Conservation (phyloP, 2,888 invertebrate genomes). For the Drosophila planitibia region DNA sequence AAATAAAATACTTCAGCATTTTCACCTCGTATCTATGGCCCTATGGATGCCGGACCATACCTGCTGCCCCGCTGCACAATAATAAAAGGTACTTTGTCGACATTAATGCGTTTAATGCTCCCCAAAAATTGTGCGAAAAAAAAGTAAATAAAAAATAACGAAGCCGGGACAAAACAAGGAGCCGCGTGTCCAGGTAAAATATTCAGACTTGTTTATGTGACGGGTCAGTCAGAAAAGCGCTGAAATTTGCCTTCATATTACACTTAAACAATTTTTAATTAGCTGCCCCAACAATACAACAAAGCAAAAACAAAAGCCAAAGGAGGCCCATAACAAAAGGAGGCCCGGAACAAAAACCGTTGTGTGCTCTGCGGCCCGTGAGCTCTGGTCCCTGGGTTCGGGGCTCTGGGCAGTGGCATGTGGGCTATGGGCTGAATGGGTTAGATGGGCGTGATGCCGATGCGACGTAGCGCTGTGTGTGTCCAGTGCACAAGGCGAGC, state of each 20-base stretch:
- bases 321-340: conserved; percentile 46
- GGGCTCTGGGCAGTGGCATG: conserved; percentile 7
- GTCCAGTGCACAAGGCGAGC: conserved; percentile 49
- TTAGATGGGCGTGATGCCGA: conserved; percentile 3
- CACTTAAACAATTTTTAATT: conserved; percentile 75
- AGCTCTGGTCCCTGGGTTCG: conserved; percentile 9
- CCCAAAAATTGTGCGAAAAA: conserved; percentile 40
- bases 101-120: conserved; percentile 68
- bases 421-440: neutral
- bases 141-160: neutral
- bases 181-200: conserved; percentile 42
- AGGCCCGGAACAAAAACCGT: conserved; percentile 38
- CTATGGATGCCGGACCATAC: conserved; percentile 7
- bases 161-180: conserved; percentile 12
- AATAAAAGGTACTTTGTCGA: conserved; percentile 51
- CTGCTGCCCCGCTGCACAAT: conserved; percentile 46
- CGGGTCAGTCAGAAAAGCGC: conserved; percentile 19
- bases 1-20: conserved; percentile 15
- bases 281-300: conserved; percentile 59
- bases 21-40: conserved; percentile 16
- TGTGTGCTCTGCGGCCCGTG: conserved; percentile 23
- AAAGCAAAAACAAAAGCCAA: conserved; percentile 51
- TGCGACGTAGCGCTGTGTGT: conserved; percentile 7
- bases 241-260: conserved; percentile 69
- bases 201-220: conserved; percentile 63